These are phyloP conservation scores for Metalampra italica DNA, from an alignment of 2,888 invertebrate genomes.

Conservation along the genomic window DNA sequence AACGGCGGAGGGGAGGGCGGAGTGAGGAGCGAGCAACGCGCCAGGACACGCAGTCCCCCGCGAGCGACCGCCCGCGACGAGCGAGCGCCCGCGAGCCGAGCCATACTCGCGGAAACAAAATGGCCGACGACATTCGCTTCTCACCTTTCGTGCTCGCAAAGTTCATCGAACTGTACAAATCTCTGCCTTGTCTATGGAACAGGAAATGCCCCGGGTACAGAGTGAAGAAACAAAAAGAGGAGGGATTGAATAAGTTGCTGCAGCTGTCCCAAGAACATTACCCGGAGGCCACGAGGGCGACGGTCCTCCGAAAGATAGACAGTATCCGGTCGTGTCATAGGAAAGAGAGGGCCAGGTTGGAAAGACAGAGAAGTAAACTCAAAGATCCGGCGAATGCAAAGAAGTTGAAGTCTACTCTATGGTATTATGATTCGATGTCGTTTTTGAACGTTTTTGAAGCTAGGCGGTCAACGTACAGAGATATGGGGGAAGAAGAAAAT, in stretches of 20 bases:
- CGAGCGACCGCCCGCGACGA: neutral
- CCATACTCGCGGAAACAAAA: neutral
- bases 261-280: neutral
- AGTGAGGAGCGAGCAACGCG: neutral
- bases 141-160: neutral
- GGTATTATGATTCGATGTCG: neutral
- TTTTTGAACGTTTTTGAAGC: neutral
- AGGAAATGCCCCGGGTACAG: neutral
- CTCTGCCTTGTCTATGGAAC: neutral
- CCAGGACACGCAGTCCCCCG: neutral
- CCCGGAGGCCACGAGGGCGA: neutral
- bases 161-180: neutral
- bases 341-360: neutral
- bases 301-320: neutral
- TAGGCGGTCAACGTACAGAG: neutral
- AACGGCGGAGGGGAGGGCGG: neutral
- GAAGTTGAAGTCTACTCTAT: neutral
- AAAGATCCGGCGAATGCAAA: neutral
- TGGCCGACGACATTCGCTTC: neutral
- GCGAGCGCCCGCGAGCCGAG: neutral
- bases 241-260: neutral
- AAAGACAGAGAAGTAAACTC: neutral
- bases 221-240: neutral
- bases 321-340: neutral
- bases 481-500: neutral